phyloP scores from a whole-genome alignment of 2,113 vertebrate species.

The Castor canadensis region DNA sequence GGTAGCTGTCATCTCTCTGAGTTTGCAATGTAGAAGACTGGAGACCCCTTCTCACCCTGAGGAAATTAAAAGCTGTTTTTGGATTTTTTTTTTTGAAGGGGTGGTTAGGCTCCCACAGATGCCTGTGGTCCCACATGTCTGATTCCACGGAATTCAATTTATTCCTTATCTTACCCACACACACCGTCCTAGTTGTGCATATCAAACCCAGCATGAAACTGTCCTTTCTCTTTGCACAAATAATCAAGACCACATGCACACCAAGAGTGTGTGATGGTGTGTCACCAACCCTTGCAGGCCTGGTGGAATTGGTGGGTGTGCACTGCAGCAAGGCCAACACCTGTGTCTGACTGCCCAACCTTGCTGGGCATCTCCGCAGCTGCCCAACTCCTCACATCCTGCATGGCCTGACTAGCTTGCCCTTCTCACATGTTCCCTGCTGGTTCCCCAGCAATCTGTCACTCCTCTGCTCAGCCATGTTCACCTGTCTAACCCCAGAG shows the following conservation, averaged over 20 bases:
- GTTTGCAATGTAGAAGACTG: too few relatives aligned
- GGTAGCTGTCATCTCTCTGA: neutral
- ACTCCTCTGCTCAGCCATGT: too few relatives aligned
- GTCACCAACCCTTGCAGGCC: fast-evolving
- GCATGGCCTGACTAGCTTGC: fast-evolving
- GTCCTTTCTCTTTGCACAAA: neutral
- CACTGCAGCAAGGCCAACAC: fast-evolving
- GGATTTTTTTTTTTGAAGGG: neutral
- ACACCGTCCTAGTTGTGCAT: too few relatives aligned
- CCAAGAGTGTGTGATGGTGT: fast-evolving
- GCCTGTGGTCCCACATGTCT: neutral
- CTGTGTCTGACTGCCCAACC: too few relatives aligned
- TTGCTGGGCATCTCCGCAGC: neutral
- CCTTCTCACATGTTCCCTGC: too few relatives aligned
- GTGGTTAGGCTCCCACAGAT: neutral
- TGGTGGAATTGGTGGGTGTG: fast-evolving
- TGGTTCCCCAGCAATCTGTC: too few relatives aligned
- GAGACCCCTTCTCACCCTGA: neutral
- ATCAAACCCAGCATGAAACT: fast-evolving
- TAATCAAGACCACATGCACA: fast-evolving
- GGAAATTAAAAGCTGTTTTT: neutral
- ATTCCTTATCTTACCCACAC: neutral
- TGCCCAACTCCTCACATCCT: neutral
- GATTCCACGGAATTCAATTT: neutral
- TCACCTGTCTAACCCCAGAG: fast-evolving